These are phyloP conservation scores for Chrysolophus pictus DNA, from an alignment of 2,797 vertebrate genomes.

Conservation along the genomic window DNA sequence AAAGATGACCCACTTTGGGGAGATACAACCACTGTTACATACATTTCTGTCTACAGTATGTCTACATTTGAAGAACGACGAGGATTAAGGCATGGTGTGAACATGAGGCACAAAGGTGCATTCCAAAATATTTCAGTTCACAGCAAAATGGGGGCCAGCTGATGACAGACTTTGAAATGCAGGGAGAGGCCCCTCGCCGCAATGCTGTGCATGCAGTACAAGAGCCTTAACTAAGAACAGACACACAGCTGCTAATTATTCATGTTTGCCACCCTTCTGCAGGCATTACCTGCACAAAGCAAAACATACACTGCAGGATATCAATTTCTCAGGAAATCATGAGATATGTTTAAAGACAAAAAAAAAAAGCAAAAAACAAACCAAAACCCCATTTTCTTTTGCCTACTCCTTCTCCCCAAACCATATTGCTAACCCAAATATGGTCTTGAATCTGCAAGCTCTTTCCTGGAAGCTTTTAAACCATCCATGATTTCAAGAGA, in stretches of 20 bases:
- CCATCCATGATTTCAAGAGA: slow-evolving; percentile 8
- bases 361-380: not conserved
- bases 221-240: not conserved
- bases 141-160: not conserved
- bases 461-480: slow-evolving; percentile 36
- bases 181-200: not conserved
- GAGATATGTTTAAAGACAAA: not conserved
- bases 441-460: not conserved
- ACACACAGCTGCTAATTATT: not conserved
- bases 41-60: not conserved
- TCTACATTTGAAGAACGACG: not conserved
- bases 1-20: slow-evolving; percentile 20
- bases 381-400: not conserved
- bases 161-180: not conserved
- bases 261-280: not conserved
- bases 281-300: not conserved
- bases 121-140: not conserved
- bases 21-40: slow-evolving; percentile 35
- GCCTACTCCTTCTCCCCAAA: not conserved
- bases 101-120: not conserved
- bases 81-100: not conserved
- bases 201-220: accelerated
- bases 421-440: not conserved
- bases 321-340: slow-evolving; percentile 5
- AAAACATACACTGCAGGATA: not conserved